Conservation (phyloP, 1,140 invertebrate species). For the Coboldia fuscipes region DNA sequence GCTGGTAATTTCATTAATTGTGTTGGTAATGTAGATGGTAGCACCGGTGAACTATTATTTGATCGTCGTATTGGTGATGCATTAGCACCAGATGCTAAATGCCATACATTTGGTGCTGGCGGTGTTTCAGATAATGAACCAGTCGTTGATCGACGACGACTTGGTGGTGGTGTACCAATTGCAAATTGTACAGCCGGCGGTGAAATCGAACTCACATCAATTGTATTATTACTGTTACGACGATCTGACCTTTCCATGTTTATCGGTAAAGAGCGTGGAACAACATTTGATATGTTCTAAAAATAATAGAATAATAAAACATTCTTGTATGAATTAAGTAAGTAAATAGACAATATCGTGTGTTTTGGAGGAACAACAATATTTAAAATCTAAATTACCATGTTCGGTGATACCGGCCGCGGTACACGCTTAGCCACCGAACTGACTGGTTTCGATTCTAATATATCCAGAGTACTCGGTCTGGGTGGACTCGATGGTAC, state of each 20-base stretch:
- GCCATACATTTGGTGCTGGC: slow-evolving; percentile 58
- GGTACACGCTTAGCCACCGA: slow-evolving; percentile 32
- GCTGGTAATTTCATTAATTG: slow-evolving; percentile 36
- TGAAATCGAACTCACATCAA: slow-evolving; percentile 54
- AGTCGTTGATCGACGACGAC: slow-evolving; percentile 33
- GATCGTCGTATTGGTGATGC: slow-evolving; percentile 49
- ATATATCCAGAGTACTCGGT: slow-evolving; percentile 44
- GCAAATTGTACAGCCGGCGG: slow-evolving; percentile 77
- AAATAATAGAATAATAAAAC: too few species aligned
- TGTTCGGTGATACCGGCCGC: slow-evolving; percentile 9
- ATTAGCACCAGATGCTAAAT: slow-evolving; percentile 35
- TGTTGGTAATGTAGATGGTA: slow-evolving; percentile 34
- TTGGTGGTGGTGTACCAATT: slow-evolving; percentile 63
- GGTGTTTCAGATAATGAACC: slow-evolving; percentile 46
- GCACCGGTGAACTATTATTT: slow-evolving; percentile 46
- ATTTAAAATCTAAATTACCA: too few species aligned
- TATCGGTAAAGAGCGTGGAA: slow-evolving; percentile 65
- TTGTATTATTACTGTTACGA: slow-evolving; percentile 32
- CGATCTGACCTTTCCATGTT: slow-evolving; percentile 49
- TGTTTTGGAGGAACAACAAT: too few species aligned
- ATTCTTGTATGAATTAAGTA: too few species aligned
- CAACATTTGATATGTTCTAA: slow-evolving; percentile 17
- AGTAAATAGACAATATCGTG: too few species aligned
- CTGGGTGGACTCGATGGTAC: slow-evolving; percentile 34
- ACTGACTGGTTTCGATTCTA: slow-evolving; percentile 60